Evolutionary conservation across 1,140 invertebrate genomes (phyloP), one percentile per base, ranked within the genome.

Genomic region (Lucilia sericata): DNA sequence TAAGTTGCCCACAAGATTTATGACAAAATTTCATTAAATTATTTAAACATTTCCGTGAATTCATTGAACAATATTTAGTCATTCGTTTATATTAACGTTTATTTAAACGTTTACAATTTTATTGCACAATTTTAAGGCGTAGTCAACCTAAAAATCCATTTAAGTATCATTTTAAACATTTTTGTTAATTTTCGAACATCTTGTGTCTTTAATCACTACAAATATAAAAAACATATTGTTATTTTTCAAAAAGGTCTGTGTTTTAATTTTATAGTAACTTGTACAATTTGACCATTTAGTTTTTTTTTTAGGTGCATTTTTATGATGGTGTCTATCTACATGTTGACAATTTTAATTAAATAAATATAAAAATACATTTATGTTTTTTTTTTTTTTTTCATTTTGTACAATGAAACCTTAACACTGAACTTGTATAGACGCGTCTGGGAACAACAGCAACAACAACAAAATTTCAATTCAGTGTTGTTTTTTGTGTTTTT

Each of bases 341-440:
- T 19, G 65, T 70, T 70, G 65, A 70, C 65, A 70, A 25, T 70
- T 21, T 70, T 70, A 70, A 70, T 70, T 70, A 70, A 70, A 70
- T 70, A 70, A 70, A 70, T 8, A 70, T 19, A 70, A 70, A 70
- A 60, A 14, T 17, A 60, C 51, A 60, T 17, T 60, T 60, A 14
- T 60, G 13, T 14, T 60, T 5, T 2, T 17, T 17, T 60, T n/a
- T 60, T 60, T 14, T 60, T 5, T 2, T 17, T 14, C 0, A 19
- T 65, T n/a, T 65, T 65, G 60, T 70, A 21, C 9, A 70, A 19
- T 25, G 65, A 70, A 70, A 70, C 65, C 65, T 70, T 70, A 70
- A 70, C 65, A 70, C 65, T 55, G 51, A 55, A 55, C 51, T 55
- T 55, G 51, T 55, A 17, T 30, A 30, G 25, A 30, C 25, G 25